Evolutionary conservation across 2,888 invertebrate species (phyloP), one percentile per base, ranked within the genome.

Genomic region (Acanthoscelides obtectus): DNA sequence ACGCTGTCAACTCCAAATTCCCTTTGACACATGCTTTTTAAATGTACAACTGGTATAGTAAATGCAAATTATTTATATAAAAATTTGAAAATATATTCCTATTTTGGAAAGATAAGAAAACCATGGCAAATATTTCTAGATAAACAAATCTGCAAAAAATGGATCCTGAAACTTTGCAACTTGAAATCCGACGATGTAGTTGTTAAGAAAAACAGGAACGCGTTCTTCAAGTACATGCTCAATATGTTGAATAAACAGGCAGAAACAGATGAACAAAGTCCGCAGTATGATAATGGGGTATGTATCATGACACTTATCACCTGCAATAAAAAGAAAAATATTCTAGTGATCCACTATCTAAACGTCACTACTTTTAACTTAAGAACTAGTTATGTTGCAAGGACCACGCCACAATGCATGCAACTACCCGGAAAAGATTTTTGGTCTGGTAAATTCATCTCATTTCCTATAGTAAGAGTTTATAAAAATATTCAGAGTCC

Each of bases 201-300:
- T 22, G 88, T 88, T 0, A 89, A 89, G 78, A 85, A 83, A 73
- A 86, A 89, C 77, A 85, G 89, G 27, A 89, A 89, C 77, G 81
- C 81, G 6, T 90, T 89, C 79, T 86, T 89, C 78, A 84, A 85
- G 66, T 89, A 88, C 75, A 86, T 87, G 80, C 76, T 89, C 69
- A 81, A 81, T 20, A 80, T 85, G 45, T 75, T 86, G 70, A 80
- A 83, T 69, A 82, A 81, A 70, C 83, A 81, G 1, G 76, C 82
- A 1, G 74, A 80, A 67, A 80, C 80, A 70, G 76, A 75, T n/a
- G 70, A 73, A 0, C 22, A 22, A 68, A 68, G 68, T 66, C 73
- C 74, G 0, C 71, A 71, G 45, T 67, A 67, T 71, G 76, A 75
- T 70, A 70, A 63, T 63, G 69, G 67, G 70, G 71, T 45, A 45